Evolutionary conservation across 2,797 vertebrate genomes (phyloP), one percentile per base, ranked within the genome.

Genomic region (Danio kyathit): DNA sequence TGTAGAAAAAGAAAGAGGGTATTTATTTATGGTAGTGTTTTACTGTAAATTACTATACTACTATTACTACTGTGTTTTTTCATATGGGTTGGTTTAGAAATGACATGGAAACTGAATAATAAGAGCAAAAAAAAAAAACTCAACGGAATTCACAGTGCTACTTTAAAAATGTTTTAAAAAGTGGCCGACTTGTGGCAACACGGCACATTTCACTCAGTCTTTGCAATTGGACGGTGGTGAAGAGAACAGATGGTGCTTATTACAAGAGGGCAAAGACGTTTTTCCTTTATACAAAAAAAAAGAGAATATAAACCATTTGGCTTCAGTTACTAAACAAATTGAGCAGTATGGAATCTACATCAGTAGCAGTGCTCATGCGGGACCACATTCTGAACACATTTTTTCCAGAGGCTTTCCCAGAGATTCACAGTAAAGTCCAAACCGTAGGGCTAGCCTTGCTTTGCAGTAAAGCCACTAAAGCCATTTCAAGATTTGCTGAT

Each of bases 331-430:
- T n/a, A 67, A 56, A 43, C 8, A 79, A n/a, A 60, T 7, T 51
- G 29, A 71, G 66, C 46, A 52, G 44, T 79, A 43, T 52, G 76
- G 56, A 43, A 70, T 70, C 16, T 70, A 38, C 44, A 60, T 78
- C 21, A 77, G 74, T 61, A 69, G 63, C 6, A 56, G 51, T n/a
- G 61, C 49, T 46, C 60, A 60, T 17, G 12, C 38, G n/a, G 41
- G 63, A 76, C 74, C 13, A 38, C 49, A 51, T 51, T 51, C 74
- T 76, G 43, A 76, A 21, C 17, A 74, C 19, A 40, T 48, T 61
- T 64, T 78, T 75, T 80, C 72, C 72, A 71, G 65, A 71, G 57
- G 38, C n/a, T 70, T 79, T 77, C 69, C 52, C 54, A 61, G 52
- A 46, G 38, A 17, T 49, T 59, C 46, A 60, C 19, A 82, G 40